phyloP scores from a whole-genome alignment of 1,140 invertebrate genomes.

The Heliothis subflexa region DNA sequence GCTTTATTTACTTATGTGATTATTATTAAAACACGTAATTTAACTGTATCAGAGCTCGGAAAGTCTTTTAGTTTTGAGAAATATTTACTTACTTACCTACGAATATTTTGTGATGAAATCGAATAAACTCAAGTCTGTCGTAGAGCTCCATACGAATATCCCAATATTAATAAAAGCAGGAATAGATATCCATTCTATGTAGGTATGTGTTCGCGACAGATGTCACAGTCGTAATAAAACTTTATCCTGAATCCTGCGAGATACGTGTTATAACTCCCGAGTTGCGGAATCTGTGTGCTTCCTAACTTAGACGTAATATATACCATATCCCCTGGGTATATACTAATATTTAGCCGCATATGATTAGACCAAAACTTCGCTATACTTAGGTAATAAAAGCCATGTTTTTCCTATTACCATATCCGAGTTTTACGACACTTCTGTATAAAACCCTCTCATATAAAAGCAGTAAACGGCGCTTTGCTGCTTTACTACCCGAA shows the following conservation, averaged over 20 bases:
- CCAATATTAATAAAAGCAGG: conserved; percentile 43
- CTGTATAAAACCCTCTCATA: no score
- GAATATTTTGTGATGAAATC: background rate
- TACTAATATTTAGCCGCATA: conserved; percentile 4
- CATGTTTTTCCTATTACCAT: background rate
- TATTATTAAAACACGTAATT: background rate
- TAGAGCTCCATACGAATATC: background rate
- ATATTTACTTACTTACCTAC: background rate
- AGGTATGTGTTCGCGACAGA: conserved; percentile 48
- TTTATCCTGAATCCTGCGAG: conserved; percentile 46
- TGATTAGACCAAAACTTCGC: background rate
- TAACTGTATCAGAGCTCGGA: no score
- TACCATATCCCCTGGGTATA: background rate
- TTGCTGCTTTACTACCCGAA: background rate
- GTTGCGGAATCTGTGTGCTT: conserved; percentile 26
- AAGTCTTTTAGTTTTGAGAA: background rate
- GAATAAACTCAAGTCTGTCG: background rate
- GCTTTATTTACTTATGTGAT: background rate
- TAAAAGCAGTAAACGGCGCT: no score
- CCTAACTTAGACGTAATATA: conserved; percentile 9
- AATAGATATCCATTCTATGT: conserved; percentile 38
- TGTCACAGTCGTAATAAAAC: conserved; percentile 57
- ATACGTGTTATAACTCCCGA: conserved; percentile 48
- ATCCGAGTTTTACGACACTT: no score
- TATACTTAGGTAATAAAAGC: background rate